phyloP scores from a whole-genome alignment of 1,140 invertebrate species.

The Anastrepha ludens region DNA sequence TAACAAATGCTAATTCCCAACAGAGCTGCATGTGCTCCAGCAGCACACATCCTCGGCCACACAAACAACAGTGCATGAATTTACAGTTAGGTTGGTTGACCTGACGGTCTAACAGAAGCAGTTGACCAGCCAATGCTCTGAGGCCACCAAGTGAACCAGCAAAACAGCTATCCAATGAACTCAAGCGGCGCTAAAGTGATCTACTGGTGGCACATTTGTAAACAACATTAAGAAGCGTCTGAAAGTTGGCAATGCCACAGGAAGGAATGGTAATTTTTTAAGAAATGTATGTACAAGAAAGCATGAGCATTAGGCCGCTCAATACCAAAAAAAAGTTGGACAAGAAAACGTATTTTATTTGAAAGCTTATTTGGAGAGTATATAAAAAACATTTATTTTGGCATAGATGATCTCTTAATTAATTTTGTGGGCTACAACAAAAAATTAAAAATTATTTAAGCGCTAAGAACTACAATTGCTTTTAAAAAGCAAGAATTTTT shows the following conservation, averaged over 20 bases:
- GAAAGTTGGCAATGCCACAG: background rate
- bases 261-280: no score
- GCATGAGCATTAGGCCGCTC: no score
- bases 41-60: background rate
- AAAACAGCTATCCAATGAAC: conserved; percentile 31
- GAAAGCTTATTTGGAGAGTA: no score
- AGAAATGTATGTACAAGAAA: no score
- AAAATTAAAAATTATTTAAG: no score
- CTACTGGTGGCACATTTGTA: conserved; percentile 23
- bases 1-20: conserved; percentile 26
- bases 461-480: no score
- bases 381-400: no score
- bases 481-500: no score
- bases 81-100: background rate
- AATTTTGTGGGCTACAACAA: no score
- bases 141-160: conserved; percentile 12
- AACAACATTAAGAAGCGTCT: background rate
- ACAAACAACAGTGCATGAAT: background rate
- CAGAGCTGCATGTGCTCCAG: background rate
- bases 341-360: no score
- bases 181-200: conserved; percentile 18
- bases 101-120: background rate
- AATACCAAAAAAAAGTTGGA: no score
- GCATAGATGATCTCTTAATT: no score
- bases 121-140: background rate